Percentiles rank a stretch among this genome's conserved stretches.
Evolutionary conservation across 2,113 vertebrate species (phyloP).

Genomic region (Cyanoderma ruficeps): DNA sequence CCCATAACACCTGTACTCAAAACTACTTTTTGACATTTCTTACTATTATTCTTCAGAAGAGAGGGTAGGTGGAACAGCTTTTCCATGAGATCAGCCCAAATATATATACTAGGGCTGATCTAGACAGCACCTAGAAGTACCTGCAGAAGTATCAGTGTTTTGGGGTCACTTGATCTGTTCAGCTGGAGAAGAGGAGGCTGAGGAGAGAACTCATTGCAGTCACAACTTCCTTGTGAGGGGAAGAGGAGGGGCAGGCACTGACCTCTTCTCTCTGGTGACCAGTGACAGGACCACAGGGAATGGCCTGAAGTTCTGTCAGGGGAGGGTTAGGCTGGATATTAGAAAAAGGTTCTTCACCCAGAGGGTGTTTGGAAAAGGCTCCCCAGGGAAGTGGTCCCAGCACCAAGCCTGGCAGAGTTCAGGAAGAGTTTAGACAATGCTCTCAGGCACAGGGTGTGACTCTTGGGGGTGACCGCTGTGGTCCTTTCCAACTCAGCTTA

Average conservation of each 20-base stretch:
- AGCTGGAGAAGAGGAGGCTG: background rate
- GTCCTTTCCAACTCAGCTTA: background rate
- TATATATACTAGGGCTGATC: background rate
- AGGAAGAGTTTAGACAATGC: fast-evolving
- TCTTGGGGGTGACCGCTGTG: background rate
- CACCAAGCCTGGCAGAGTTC: background rate
- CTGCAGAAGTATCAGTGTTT: background rate
- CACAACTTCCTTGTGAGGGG: background rate
- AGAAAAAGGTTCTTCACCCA: background rate
- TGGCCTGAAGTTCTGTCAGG: fast-evolving
- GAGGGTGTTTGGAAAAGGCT: background rate
- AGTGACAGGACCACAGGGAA: fast-evolving
- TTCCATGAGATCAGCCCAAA: background rate
- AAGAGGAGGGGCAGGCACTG: background rate
- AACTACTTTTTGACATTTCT: background rate
- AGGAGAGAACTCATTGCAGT: background rate
- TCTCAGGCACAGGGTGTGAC: background rate
- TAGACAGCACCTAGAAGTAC: background rate
- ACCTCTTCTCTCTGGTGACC: background rate
- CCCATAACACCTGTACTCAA: background rate
- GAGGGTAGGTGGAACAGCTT: background rate
- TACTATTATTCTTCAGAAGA: background rate
- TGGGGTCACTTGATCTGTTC: background rate
- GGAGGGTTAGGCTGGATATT: background rate
- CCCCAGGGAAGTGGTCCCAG: background rate